Evolutionary conservation across 1,140 invertebrate species (phyloP).

Genomic region (Sarcophaga peregrina): DNA sequence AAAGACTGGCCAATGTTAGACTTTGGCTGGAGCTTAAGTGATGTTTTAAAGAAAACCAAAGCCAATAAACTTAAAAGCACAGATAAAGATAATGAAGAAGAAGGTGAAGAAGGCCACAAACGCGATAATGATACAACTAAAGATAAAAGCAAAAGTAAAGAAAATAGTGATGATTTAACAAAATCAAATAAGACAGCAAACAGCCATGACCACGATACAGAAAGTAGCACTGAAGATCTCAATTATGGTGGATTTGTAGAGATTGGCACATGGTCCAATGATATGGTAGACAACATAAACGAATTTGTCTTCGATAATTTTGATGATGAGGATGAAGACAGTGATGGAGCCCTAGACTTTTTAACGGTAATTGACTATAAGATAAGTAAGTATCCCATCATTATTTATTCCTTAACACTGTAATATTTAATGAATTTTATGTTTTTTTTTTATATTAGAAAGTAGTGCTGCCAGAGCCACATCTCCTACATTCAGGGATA

Average conservation of each 20-base stretch:
- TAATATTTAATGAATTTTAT: neutral
- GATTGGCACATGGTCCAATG: slow-evolving; percentile 92
- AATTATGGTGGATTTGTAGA: slow-evolving; percentile 73
- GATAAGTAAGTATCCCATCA: neutral
- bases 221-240: slow-evolving; percentile 53
- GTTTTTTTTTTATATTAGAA: neutral
- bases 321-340: neutral
- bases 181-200: slow-evolving; percentile 56
- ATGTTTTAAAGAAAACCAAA: slow-evolving; percentile 77
- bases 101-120: neutral
- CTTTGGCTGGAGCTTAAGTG: slow-evolving; percentile 91
- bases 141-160: slow-evolving; percentile 29
- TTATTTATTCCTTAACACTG: neutral
- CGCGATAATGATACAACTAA: slow-evolving; percentile 5
- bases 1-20: slow-evolving; percentile 88
- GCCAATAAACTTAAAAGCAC: slow-evolving; percentile 28
- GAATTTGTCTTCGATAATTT: slow-evolving; percentile 48
- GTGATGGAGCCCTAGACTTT: neutral
- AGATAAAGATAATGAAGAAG: neutral
- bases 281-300: slow-evolving; percentile 74
- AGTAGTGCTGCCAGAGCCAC: neutral
- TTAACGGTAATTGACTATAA: neutral
- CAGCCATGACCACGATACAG: slow-evolving; percentile 59
- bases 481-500: slow-evolving; percentile 6
- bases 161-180: slow-evolving; percentile 44